Evolutionary conservation across 2,888 invertebrate species (phyloP).

Genomic region (Colostygia pectinataria): DNA sequence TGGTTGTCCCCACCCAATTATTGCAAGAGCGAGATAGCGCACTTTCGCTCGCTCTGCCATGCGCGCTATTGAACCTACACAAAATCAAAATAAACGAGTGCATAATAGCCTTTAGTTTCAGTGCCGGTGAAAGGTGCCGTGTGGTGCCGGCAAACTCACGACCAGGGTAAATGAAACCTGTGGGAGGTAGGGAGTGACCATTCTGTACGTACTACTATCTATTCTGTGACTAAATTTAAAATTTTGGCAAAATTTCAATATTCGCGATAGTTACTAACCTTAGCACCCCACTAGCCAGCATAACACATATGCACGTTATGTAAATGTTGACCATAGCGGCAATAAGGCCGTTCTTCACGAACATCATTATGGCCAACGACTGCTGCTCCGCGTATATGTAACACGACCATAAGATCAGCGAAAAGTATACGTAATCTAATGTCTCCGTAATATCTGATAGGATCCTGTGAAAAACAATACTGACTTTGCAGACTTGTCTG

Average conservation of each 20-base stretch:
- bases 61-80: no score
- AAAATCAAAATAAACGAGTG: no score
- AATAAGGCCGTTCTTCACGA: constrained; percentile 89
- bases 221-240: no score
- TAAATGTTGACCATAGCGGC: constrained; percentile 92
- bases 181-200: constrained; percentile 20
- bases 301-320: constrained; percentile 87
- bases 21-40: no score
- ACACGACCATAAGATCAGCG: constrained; percentile 91
- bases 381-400: constrained; percentile 94
- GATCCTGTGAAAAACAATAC: constrained; percentile 65
- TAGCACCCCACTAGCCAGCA: constrained; percentile 89
- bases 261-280: constrained; percentile 71
- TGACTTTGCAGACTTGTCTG: no score
- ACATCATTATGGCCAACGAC: constrained; percentile 90
- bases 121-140: no score
- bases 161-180: no score
- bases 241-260: not conserved
- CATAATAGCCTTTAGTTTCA: no score
- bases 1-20: no score
- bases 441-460: constrained; percentile 81
- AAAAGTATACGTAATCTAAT: constrained; percentile 86
- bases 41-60: no score
- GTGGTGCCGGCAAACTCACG: no score
- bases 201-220: no score